phyloP scores from a whole-genome alignment of 2,113 vertebrate genomes.

The Tiliqua scincoides region DNA sequence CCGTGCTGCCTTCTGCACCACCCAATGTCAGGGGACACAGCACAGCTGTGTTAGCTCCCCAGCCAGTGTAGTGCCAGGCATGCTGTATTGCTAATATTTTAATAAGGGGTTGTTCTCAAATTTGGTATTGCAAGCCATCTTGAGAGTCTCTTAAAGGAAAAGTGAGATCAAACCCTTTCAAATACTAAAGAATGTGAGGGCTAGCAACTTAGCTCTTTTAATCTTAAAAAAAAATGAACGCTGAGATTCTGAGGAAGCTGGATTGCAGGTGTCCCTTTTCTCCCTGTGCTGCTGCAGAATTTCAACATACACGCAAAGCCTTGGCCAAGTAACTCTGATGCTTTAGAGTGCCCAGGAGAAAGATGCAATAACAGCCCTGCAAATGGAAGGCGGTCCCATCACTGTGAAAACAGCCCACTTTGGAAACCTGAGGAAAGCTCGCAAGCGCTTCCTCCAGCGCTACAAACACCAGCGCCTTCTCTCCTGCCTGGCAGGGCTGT shows the following conservation, averaged over 20 bases:
- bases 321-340: accelerated
- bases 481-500: conserved; percentile 87
- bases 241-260: not conserved
- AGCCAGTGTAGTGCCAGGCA: too few species aligned
- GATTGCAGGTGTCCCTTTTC: too few species aligned
- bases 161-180: not conserved
- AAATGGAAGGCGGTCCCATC: conserved; percentile 66
- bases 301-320: not conserved
- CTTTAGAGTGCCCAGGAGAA: conserved; percentile 2
- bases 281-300: not conserved
- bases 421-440: conserved; percentile 86
- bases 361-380: conserved; percentile 71
- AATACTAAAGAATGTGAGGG: not conserved
- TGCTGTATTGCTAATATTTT: too few species aligned
- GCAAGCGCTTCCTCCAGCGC: conserved; percentile 80
- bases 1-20: too few species aligned
- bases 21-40: too few species aligned
- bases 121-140: too few species aligned
- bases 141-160: not conserved
- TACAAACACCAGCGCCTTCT: conserved; percentile 87
- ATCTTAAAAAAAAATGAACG: too few species aligned
- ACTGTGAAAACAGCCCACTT: conserved; percentile 78
- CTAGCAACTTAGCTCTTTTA: not conserved
- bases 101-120: too few species aligned
- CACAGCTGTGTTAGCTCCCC: too few species aligned